A percentile compares a stretch with the other conserved stretches of the same genome.
These are phyloP conservation scores for Gandaritis pyraliata DNA, from an alignment of 2,888 invertebrate genomes.

Conservation along the genomic window DNA sequence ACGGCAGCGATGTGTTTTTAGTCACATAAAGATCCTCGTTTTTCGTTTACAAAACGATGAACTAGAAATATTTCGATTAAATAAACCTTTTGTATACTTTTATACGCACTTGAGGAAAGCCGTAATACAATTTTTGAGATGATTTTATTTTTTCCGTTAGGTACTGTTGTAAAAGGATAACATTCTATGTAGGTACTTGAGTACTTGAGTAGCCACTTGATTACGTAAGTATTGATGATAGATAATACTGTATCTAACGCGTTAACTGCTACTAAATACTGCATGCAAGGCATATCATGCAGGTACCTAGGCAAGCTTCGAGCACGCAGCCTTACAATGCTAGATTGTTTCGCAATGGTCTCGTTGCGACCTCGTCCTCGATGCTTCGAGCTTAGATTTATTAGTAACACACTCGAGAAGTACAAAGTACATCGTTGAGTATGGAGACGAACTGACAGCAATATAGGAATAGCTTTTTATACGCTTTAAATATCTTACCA, in stretches of 20 bases:
- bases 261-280: conserved; percentile 9
- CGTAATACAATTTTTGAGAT: too few species aligned
- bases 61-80: too few species aligned
- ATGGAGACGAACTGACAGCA: neutral
- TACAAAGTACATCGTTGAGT: conserved; percentile 9
- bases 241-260: neutral
- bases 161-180: too few species aligned
- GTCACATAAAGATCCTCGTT: too few species aligned
- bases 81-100: too few species aligned
- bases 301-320: conserved; percentile 25
- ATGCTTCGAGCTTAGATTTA: conserved; percentile 51
- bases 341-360: conserved; percentile 50
- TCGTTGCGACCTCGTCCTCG: conserved; percentile 57
- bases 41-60: too few species aligned
- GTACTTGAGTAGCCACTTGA: neutral
- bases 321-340: conserved; percentile 39
- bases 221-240: conserved; percentile 1
- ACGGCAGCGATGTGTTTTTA: too few species aligned
- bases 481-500: too few species aligned
- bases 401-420: conserved; percentile 18
- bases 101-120: too few species aligned
- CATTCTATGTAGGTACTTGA: too few species aligned
- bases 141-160: too few species aligned
- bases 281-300: neutral
- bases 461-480: neutral